phyloP scores from a whole-genome alignment of 2,113 vertebrate genomes.

The Stigmatopora nigra region DNA sequence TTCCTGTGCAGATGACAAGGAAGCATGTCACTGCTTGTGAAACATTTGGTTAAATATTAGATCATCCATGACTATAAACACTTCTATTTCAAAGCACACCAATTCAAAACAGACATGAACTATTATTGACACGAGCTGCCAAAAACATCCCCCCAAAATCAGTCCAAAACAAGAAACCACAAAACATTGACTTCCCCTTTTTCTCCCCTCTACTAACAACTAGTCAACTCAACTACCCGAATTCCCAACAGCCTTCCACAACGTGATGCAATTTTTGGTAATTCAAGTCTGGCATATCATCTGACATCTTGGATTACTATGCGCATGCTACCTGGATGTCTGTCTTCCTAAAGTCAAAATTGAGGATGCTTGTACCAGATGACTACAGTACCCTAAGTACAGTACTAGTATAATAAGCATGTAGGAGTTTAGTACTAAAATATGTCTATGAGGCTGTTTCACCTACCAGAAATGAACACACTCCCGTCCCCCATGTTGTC shows the following conservation, averaged over 20 bases:
- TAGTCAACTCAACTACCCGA: constrained; percentile 20
- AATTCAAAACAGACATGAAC: not conserved
- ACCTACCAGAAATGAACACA: constrained; percentile 50
- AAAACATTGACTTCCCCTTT: constrained; percentile 32
- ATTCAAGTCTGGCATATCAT: constrained; percentile 53
- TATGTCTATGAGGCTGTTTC: constrained; percentile 6
- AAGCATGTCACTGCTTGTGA: constrained; percentile 6
- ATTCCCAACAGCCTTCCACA: not conserved
- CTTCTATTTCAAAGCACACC: not conserved
- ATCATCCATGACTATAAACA: not conserved
- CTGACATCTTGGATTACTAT: constrained; percentile 60
- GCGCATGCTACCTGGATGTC: constrained; percentile 59
- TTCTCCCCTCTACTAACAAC: no score
- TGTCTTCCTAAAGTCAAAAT: constrained; percentile 5
- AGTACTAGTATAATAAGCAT: no score
- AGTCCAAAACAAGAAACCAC: constrained; percentile 16
- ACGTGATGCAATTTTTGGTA: constrained; percentile 3
- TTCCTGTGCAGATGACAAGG: constrained; percentile 48
- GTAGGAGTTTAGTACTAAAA: not conserved
- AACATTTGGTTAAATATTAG: not conserved
- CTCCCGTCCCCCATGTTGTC: constrained; percentile 6
- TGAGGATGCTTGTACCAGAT: not conserved
- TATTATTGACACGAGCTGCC: not conserved
- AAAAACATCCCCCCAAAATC: constrained; percentile 8
- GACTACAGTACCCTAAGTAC: no score